Evolutionary conservation across 2,888 invertebrate genomes (phyloP).

Genomic region (Heterodera filipjevi): DNA sequence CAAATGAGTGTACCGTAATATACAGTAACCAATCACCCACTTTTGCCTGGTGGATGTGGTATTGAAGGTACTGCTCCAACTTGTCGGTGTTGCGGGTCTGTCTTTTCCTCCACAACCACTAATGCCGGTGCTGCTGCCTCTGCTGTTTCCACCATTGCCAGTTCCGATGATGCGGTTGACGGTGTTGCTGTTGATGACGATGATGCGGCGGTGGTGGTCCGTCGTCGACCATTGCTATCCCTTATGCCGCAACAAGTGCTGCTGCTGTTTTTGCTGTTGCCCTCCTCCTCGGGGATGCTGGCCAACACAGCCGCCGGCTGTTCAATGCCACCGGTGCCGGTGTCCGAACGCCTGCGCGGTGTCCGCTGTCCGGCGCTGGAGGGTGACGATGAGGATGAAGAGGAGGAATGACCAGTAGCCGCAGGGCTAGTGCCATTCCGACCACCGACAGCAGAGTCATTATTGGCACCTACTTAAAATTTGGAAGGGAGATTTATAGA

Average conservation of each 20-base stretch:
- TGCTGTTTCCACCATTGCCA: background rate
- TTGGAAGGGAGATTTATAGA: no score
- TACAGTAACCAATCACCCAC: no score
- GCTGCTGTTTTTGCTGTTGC: background rate
- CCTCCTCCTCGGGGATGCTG: slow-evolving; percentile 25
- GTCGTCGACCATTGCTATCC: background rate
- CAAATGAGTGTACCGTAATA: no score
- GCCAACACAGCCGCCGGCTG: slow-evolving; percentile 33
- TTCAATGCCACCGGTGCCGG: slow-evolving; percentile 43
- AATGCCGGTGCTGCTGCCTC: background rate
- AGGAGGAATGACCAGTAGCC: no score
- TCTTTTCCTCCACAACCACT: background rate
- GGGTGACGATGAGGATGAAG: background rate
- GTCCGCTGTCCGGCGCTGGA: background rate
- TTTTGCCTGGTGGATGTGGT: background rate
- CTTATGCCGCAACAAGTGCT: background rate
- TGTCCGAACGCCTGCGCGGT: slow-evolving; percentile 1
- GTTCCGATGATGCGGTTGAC: background rate
- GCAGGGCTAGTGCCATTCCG: background rate
- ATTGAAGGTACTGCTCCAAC: background rate
- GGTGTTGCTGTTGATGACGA: background rate
- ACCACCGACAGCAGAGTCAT: background rate
- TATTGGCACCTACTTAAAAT: background rate
- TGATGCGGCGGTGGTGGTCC: background rate
- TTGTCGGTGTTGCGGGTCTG: no score